Base-by-base conservation (phyloP, 2,113 vertebrate species). In the Emydocephalus ijimae region DNA sequence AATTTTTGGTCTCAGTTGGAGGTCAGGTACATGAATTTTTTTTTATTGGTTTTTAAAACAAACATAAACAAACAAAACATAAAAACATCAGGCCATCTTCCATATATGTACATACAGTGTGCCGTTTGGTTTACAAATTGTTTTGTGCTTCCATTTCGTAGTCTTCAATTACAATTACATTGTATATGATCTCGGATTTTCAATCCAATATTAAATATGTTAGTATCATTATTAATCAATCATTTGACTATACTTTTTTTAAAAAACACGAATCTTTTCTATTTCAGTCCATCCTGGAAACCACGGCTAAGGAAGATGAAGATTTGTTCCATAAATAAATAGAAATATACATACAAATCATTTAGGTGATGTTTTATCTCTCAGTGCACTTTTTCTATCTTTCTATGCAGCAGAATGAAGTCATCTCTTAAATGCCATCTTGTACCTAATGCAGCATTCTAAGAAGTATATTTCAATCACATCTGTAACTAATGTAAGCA, bases 1-100 rank as follows among this genome's bases (percentile, higher is more conserved):
- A 92, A 89, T 89, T 89, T 87, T 89, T 55, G 14, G 59, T 8
- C 91, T 92, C 87, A 55, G 87, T 18, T 89, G 34, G 87, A 61
- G 61, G n/a, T 43, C 48, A 43, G 87, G 87, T 56, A 9, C 56
- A 64, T 34, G 56, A 64, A 45, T 43, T 81, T 89, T 81, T 89
- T 87, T 89, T 43, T 43, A 43, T 3, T 43, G 43, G 43, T 43
- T 43, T 43, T 43, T 43, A 43, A 43, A 43, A 43, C 43, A 43
- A 43, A 43, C 43, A 43, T 43, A 43, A 43, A 43, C 43, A 43
- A 43, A 43, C 43, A 43, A 43, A 43, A 43, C 43, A 3, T 43
- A 43, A 43, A 43, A 43, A 43, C 43, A 43, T 43, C 43, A 43
- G 43, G 43, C 43, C 43, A 43, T 43, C 43, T 43, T 43, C 43